Percentiles rank a stretch among this genome's conserved stretches.
These are phyloP conservation scores for Eurosta solidaginis DNA, from an alignment of 1,140 invertebrate genomes.

Conservation along the genomic window DNA sequence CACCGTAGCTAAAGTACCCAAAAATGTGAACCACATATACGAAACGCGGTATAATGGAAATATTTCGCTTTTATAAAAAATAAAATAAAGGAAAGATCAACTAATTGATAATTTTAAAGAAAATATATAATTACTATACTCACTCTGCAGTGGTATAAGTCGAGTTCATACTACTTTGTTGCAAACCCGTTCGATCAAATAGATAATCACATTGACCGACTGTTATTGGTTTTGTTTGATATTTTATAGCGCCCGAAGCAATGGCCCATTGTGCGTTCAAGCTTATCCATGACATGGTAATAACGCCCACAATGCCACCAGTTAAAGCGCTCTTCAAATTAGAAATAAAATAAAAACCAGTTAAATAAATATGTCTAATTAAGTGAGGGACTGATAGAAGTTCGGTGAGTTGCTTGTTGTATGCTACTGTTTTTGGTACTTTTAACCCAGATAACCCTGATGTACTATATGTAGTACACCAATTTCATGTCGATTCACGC, in stretches of 20 bases:
- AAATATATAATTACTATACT: not conserved
- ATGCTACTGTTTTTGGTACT: too few relatives aligned
- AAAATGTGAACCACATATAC: constrained; percentile 72
- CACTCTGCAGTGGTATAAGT: constrained; percentile 37
- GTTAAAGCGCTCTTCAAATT: constrained; percentile 71
- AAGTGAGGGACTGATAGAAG: too few relatives aligned
- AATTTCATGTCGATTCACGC: too few relatives aligned
- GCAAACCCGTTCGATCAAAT: constrained; percentile 44
- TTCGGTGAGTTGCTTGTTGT: too few relatives aligned
- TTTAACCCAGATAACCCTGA: too few relatives aligned
- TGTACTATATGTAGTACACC: too few relatives aligned
- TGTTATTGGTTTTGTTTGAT: constrained; percentile 68
- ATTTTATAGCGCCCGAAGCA: constrained; percentile 65
- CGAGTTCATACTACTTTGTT: not conserved
- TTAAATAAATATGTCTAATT: too few relatives aligned
- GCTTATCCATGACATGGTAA: constrained; percentile 78
- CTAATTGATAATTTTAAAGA: not conserved
- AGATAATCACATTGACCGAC: constrained; percentile 73
- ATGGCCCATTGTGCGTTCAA: constrained; percentile 79
- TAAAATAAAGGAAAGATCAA: not conserved
- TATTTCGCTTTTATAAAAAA: constrained; percentile 45
- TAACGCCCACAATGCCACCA: constrained; percentile 71
- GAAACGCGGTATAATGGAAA: constrained; percentile 69
- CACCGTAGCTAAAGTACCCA: constrained; percentile 65
- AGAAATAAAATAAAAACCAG: not conserved